Conservation (phyloP, 2,888 invertebrate species). For the Noctuana brunneofusca region DNA sequence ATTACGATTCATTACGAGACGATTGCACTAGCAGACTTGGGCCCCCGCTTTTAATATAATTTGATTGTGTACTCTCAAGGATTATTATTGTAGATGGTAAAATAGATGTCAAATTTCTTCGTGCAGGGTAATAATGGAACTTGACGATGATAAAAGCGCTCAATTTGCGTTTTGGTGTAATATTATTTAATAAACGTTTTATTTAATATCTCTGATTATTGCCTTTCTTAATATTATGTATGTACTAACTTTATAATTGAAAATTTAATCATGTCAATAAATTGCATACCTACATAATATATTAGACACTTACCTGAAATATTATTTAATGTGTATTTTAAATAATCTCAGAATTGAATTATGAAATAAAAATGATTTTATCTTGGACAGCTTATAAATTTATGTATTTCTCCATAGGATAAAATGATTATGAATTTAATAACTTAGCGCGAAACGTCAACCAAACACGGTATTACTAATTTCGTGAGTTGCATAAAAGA, state of each 20-base stretch:
- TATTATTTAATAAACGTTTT: conserved; percentile 43
- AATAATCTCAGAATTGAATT: not conserved
- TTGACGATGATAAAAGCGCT: conserved; percentile 55
- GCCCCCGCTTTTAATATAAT: conserved; percentile 33
- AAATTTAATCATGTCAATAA: not conserved
- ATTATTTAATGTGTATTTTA: no score
- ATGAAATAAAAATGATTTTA: not conserved
- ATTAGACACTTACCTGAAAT: not conserved
- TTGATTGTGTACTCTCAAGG: conserved; percentile 42
- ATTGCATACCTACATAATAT: not conserved
- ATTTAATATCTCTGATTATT: conserved; percentile 30
- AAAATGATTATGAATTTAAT: no score
- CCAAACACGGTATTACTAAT: no score
- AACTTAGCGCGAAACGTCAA: no score
- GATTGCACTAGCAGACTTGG: no score
- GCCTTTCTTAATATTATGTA: conserved; percentile 39
- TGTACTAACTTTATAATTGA: conserved; percentile 25
- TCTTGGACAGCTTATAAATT: no score
- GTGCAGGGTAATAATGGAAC: conserved; percentile 71
- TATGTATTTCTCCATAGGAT: no score
- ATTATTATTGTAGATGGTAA: conserved; percentile 49
- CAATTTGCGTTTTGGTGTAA: conserved; percentile 56
- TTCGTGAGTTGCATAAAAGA: no score
- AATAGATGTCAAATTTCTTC: conserved; percentile 74
- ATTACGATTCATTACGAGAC: no score